Conservation (phyloP, 92 coral and sea anemone species). For the Ricordea florida region DNA sequence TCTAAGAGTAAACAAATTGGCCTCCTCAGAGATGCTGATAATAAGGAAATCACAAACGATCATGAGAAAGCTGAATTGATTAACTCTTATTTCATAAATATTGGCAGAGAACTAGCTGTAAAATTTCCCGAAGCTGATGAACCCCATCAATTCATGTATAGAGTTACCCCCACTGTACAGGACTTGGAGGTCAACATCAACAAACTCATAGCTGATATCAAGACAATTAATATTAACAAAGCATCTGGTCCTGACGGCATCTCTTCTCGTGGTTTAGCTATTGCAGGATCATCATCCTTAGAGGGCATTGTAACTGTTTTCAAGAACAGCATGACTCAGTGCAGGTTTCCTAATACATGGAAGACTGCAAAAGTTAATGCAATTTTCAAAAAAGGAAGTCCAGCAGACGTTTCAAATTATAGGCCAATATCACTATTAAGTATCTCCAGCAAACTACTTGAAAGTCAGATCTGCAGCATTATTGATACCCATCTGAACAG, state of each 20-base stretch:
- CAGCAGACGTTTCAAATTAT: too few relatives aligned
- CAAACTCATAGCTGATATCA: neutral
- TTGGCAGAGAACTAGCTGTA: slow-evolving; percentile 21
- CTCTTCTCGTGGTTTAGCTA: slow-evolving; percentile 5
- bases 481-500: too few relatives aligned
- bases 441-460: too few relatives aligned
- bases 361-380: too few relatives aligned
- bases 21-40: neutral
- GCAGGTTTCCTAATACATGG: slow-evolving; percentile 10
- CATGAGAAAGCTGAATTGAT: slow-evolving; percentile 1
- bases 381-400: too few relatives aligned
- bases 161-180: slow-evolving; percentile 22
- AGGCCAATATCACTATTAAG: too few relatives aligned
- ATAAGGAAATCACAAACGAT: neutral
- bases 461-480: too few relatives aligned
- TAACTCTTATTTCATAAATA: slow-evolving; percentile 20
- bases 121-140: slow-evolving; percentile 24
- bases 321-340: neutral
- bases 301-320: slow-evolving; percentile 14
- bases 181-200: slow-evolving; percentile 3
- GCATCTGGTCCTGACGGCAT: slow-evolving; percentile 30
- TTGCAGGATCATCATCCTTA: slow-evolving; percentile 9
- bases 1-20: slow-evolving; percentile 25
- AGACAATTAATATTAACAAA: slow-evolving; percentile 10
- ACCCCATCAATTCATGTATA: neutral